Conservation (phyloP, 2,888 invertebrate genomes). For the Neoaliturus tenellus region DNA sequence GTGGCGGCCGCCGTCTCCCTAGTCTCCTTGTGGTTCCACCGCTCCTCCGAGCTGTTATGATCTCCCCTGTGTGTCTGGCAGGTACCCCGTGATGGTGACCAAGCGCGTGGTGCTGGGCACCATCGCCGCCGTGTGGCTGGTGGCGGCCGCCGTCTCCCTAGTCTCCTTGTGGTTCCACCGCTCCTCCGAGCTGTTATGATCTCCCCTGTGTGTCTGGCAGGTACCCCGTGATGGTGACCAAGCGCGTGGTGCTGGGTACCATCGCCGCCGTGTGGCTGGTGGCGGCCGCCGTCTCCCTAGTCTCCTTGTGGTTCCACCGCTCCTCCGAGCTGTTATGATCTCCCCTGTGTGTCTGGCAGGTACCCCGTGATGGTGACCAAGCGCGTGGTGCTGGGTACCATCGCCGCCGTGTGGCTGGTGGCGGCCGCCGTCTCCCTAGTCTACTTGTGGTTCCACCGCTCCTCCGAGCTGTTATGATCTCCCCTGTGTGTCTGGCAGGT, state of each 20-base stretch:
- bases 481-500: slow-evolving; percentile 75
- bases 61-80: slow-evolving; percentile 70
- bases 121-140: slow-evolving; percentile 94
- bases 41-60: slow-evolving; percentile 63
- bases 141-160: slow-evolving; percentile 96
- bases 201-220: slow-evolving; percentile 75
- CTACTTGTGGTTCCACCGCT: slow-evolving; percentile 79
- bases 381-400: slow-evolving; percentile 88
- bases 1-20: neutral
- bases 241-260: slow-evolving; percentile 88
- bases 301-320: slow-evolving; percentile 94
- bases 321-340: slow-evolving; percentile 98
- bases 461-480: too few species aligned
- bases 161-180: slow-evolving; percentile 91
- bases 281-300: slow-evolving; percentile 95
- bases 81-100: slow-evolving; percentile 95
- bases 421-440: neutral
- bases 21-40: slow-evolving; percentile 86
- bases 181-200: too few species aligned
- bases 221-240: slow-evolving; percentile 94
- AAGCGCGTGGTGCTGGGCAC: slow-evolving; percentile 89
- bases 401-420: slow-evolving; percentile 91
- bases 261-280: slow-evolving; percentile 96
- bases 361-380: slow-evolving; percentile 94
- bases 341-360: slow-evolving; percentile 89